Evolutionary conservation across 2,888 invertebrate species (phyloP), one percentile per base, ranked within the genome.

Genomic region (Prosopocoilus inquinatus): DNA sequence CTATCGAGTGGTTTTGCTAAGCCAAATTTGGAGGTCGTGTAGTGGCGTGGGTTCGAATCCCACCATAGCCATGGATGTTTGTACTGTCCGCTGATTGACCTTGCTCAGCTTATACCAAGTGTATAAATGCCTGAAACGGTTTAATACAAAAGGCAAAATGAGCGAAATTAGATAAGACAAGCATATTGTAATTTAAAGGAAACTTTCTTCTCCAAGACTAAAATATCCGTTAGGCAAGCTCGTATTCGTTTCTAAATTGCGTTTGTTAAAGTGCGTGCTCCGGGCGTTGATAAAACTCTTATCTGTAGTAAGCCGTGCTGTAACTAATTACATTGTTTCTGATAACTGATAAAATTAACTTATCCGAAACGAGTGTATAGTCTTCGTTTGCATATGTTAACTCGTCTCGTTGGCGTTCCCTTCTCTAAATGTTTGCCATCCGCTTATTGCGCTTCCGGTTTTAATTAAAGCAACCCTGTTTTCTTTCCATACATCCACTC

Each of bases 181-280:
- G n/a, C 5, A 28, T 28, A 28, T 28, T 28, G 7, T 28, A 28
- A 28, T 28, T 28, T 28, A 28, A 28, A 28, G 20, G 2, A 28
- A 28, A 28, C 4, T 28, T 28, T 28, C 20, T 28, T 28, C 20
- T 28, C 20, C 7, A 28, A 28, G 4, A 28, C 20, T 28, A 28
- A 28, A 28, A 5, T 28, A 28, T 28, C 20, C 20, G 20, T 28
- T 28, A 28, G 20, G 20, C 5, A 28, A 28, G 63, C 57, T 65
- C 59, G 59, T 67, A 67, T 71, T 70, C 70, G 69, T 70, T 70
- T 70, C 68, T 70, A 67, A 71, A 70, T 71, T 70, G 70, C 70
- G 66, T 70, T 71, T 71, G 70, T 71, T 67, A 69, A 70, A 70
- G 70, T 71, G 70, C 71, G 71, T 71, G 70, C 70, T 68, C 61